phyloP scores from a whole-genome alignment of 2,888 invertebrate genomes.

The Homarus gammarus region DNA sequence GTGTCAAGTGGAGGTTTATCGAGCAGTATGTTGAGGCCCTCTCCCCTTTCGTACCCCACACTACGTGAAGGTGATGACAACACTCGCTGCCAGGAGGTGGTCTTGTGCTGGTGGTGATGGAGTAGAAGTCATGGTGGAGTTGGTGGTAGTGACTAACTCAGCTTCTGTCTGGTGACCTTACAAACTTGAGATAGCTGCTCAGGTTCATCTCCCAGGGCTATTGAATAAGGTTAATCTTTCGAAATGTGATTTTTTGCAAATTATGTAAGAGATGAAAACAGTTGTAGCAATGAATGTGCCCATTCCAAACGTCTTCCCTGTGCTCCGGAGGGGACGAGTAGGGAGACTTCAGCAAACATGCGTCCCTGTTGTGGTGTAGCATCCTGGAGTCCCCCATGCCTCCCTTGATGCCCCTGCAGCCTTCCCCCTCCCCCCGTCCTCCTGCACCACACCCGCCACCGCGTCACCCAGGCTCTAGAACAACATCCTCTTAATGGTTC shows the following conservation, averaged over 20 bases:
- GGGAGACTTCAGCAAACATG: constrained; percentile 44
- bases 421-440: constrained; percentile 52
- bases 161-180: constrained; percentile 14
- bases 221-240: constrained; percentile 66
- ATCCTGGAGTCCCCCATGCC: constrained; percentile 38
- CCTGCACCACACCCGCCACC: constrained; percentile 45
- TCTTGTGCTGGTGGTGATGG: constrained; percentile 24
- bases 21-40: constrained; percentile 1
- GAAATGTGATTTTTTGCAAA: constrained; percentile 59
- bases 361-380: constrained; percentile 42
- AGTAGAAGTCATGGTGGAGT: neutral
- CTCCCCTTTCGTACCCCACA: neutral
- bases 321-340: constrained; percentile 61
- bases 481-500: constrained; percentile 4
- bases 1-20: constrained; percentile 31
- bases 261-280: constrained; percentile 40
- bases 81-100: constrained; percentile 12
- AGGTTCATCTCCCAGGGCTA: constrained; percentile 64
- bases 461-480: constrained; percentile 34
- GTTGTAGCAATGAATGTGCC: constrained; percentile 65
- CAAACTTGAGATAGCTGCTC: constrained; percentile 51
- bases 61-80: neutral
- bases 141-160: constrained; percentile 14
- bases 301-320: constrained; percentile 71
- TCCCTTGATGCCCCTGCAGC: constrained; percentile 42